phyloP scores from a whole-genome alignment of 2,113 vertebrate species.

The Andinoacara biseriatus region DNA sequence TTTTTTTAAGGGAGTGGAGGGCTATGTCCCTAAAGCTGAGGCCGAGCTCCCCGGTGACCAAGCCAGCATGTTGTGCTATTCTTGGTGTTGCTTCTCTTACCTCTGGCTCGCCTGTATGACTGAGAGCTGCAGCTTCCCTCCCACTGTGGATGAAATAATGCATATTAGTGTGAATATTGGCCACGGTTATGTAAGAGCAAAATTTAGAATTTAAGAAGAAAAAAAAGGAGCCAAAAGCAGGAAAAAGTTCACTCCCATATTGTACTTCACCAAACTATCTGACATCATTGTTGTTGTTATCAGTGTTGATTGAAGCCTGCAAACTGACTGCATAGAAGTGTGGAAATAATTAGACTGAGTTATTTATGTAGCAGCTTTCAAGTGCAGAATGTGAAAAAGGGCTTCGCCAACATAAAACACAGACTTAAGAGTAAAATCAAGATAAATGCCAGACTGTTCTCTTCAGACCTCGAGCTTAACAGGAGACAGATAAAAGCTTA shows the following conservation, averaged over 20 bases:
- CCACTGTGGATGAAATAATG: slow-evolving; percentile 52
- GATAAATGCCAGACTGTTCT: background rate
- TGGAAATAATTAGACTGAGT: background rate
- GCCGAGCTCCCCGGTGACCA: slow-evolving; percentile 36
- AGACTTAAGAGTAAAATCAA: background rate
- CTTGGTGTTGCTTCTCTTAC: slow-evolving; percentile 52
- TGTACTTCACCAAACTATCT: background rate
- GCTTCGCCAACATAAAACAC: background rate
- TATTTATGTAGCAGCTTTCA: slow-evolving; percentile 5
- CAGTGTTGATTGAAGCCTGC: background rate
- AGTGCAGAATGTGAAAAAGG: background rate
- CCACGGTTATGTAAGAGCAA: slow-evolving; percentile 51
- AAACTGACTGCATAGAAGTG: background rate
- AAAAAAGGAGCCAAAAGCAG: slow-evolving; percentile 25
- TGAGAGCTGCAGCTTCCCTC: slow-evolving; percentile 47
- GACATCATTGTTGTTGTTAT: background rate
- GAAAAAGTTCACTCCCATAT: background rate
- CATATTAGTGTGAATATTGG: slow-evolving; percentile 48
- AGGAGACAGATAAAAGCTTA: background rate
- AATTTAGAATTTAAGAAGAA: background rate
- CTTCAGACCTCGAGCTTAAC: background rate
- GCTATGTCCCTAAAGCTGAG: slow-evolving; percentile 32
- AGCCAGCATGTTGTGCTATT: slow-evolving; percentile 51
- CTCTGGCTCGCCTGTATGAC: slow-evolving; percentile 41
- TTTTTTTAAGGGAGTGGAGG: slow-evolving; percentile 39